Evolutionary conservation across 1,140 invertebrate genomes (phyloP).

Genomic region (Cherax quadricarinatus): DNA sequence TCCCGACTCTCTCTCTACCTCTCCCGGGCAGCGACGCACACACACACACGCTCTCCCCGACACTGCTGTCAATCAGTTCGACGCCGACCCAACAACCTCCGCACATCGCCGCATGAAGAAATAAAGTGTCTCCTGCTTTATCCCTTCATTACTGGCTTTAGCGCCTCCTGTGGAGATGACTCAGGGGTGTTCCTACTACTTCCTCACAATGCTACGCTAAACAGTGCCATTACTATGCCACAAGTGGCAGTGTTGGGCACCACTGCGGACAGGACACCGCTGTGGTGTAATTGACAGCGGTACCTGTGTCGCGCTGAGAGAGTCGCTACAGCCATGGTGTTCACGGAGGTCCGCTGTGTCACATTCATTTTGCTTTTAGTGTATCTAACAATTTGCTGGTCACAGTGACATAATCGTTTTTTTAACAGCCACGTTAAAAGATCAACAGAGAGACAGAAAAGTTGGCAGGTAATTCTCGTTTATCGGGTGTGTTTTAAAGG

Average conservation of each 20-base stretch:
- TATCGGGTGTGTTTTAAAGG: too few relatives aligned
- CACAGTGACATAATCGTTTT: too few relatives aligned
- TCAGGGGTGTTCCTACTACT: not conserved
- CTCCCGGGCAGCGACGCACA: constrained; percentile 6
- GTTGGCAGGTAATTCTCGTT: too few relatives aligned
- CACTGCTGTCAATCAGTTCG: constrained; percentile 64
- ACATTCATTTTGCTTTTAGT: too few relatives aligned
- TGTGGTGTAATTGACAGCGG: not conserved
- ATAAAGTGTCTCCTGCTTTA: not conserved
- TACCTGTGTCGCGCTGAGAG: not conserved
- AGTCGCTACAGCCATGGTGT: too few relatives aligned
- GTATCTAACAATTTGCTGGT: too few relatives aligned
- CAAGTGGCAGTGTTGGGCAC: not conserved
- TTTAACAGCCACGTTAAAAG: too few relatives aligned
- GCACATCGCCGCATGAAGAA: constrained; percentile 11
- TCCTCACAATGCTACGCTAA: not conserved
- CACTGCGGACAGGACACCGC: not conserved
- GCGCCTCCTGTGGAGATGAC: not conserved
- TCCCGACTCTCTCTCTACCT: constrained; percentile 71
- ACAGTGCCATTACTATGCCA: not conserved
- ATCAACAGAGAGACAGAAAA: too few relatives aligned
- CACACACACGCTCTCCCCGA: constrained; percentile 21
- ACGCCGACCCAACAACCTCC: constrained; percentile 30
- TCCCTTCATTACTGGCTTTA: not conserved
- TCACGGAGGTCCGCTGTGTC: too few relatives aligned